Conservation (phyloP, 2,113 vertebrate genomes). For the Noturus placidus region DNA sequence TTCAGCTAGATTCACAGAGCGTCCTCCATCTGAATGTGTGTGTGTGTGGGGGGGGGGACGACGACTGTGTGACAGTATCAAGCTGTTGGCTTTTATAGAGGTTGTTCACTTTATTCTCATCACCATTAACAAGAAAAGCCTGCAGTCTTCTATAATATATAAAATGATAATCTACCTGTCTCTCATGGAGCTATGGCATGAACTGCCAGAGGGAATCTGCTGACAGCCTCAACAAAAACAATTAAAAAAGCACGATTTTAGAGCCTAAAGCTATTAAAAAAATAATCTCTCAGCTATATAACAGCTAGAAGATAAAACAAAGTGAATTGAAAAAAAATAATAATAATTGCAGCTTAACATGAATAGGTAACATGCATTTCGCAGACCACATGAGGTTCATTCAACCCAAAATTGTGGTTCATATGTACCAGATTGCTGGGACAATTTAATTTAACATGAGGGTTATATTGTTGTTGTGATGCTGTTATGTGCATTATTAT, state of each 20-base stretch:
- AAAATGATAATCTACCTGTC: slow-evolving; percentile 6
- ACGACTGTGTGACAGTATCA: slow-evolving; percentile 2
- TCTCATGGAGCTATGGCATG: neutral
- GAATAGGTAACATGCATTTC: neutral
- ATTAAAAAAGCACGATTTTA: neutral
- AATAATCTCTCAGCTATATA: neutral
- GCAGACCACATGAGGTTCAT: neutral
- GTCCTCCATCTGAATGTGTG: neutral
- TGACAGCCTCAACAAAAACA: slow-evolving; percentile 2
- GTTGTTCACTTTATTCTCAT: neutral
- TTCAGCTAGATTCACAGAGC: neutral
- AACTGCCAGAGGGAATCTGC: slow-evolving; percentile 6
- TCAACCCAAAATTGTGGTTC: neutral
- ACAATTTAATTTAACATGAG: neutral
- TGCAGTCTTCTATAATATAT: neutral
- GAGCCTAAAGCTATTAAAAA: slow-evolving; percentile 3
- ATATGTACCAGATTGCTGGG: neutral
- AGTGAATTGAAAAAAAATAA: neutral
- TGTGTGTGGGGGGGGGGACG: neutral
- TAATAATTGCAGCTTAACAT: neutral
- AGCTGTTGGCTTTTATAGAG: neutral
- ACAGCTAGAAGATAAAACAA: too few relatives aligned
- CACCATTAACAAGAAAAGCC: neutral
- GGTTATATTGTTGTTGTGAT: neutral
- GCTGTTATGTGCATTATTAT: too few relatives aligned